These are phyloP conservation scores for Antedon bifida DNA, from an alignment of 35 echinoderm and acorn worm species.

Conservation along the genomic window DNA sequence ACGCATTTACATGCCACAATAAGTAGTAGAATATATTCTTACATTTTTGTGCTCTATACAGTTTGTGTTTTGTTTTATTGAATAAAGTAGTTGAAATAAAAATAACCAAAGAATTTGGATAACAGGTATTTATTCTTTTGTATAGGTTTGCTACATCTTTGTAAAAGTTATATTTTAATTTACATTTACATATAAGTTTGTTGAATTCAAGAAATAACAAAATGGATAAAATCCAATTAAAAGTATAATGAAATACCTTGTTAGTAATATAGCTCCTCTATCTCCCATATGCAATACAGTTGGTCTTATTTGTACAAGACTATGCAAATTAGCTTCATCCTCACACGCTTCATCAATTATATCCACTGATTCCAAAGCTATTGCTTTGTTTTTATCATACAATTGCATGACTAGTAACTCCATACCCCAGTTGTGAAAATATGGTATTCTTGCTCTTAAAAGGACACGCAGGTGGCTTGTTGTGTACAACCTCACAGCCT, in stretches of 20 bases:
- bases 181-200: too few relatives aligned
- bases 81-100: too few relatives aligned
- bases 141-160: too few relatives aligned
- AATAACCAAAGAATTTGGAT: too few relatives aligned
- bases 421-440: slow-evolving; percentile 89
- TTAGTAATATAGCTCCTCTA: slow-evolving; percentile 57
- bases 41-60: too few relatives aligned
- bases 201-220: too few relatives aligned
- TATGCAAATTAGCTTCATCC: slow-evolving; percentile 68
- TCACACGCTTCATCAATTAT: slow-evolving; percentile 92
- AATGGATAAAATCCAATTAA: too few relatives aligned
- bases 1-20: too few relatives aligned
- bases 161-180: too few relatives aligned
- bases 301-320: slow-evolving; percentile 68
- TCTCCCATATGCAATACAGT: slow-evolving; percentile 86
- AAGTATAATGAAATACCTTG: slow-evolving; percentile 22
- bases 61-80: too few relatives aligned
- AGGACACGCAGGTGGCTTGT: slow-evolving; percentile 72
- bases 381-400: slow-evolving; percentile 51
- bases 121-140: too few relatives aligned
- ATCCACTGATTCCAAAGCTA: slow-evolving; percentile 47
- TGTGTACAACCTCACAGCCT: slow-evolving; percentile 67
- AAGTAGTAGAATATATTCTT: too few relatives aligned
- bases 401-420: slow-evolving; percentile 70
- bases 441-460: slow-evolving; percentile 59